Evolutionary conservation across 1,140 invertebrate genomes (phyloP).

Genomic region (Drosophila parabipectinata): DNA sequence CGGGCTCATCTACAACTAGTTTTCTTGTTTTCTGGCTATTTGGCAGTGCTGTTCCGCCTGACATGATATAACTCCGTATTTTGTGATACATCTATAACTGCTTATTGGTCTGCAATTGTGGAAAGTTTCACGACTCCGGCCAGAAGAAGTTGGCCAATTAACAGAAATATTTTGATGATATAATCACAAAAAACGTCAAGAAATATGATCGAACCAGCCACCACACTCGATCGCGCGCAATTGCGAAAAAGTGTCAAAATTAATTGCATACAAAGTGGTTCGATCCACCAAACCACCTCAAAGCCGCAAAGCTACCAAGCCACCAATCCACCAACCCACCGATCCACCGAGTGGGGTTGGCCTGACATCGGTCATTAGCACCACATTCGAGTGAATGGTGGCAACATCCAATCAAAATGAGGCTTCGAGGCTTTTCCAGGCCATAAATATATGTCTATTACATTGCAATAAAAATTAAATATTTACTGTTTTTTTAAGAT

Average conservation of each 20-base stretch:
- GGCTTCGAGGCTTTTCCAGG: conserved; percentile 38
- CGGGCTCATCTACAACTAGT: conserved; percentile 32
- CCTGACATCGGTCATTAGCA: conserved; percentile 46
- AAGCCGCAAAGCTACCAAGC: background rate
- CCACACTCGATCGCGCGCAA: conserved; percentile 21
- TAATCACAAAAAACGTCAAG: conserved; percentile 23
- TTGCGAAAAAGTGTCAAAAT: conserved; percentile 54
- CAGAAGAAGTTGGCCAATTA: conserved; percentile 54
- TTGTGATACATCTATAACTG: conserved; percentile 20
- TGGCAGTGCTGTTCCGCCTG: conserved; percentile 36
- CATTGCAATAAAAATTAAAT: background rate
- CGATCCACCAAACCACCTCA: conserved; percentile 2
- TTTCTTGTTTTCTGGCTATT: conserved; percentile 24
- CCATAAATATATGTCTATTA: background rate
- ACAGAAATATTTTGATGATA: conserved; percentile 45
- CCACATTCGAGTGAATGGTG: conserved; percentile 33
- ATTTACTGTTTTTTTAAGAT: background rate
- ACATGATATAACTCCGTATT: conserved; percentile 45
- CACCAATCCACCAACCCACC: background rate
- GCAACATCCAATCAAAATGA: conserved; percentile 27
- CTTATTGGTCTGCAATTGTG: conserved; percentile 46
- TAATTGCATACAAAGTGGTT: conserved; percentile 45
- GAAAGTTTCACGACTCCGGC: conserved; percentile 22
- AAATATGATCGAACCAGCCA: conserved; percentile 34
- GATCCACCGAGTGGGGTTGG: conserved; percentile 7